Percentiles rank a stretch among this genome's conserved stretches.
These are phyloP conservation scores for Tachina lurida DNA, from an alignment of 2,888 invertebrate species.

Conservation along the genomic window DNA sequence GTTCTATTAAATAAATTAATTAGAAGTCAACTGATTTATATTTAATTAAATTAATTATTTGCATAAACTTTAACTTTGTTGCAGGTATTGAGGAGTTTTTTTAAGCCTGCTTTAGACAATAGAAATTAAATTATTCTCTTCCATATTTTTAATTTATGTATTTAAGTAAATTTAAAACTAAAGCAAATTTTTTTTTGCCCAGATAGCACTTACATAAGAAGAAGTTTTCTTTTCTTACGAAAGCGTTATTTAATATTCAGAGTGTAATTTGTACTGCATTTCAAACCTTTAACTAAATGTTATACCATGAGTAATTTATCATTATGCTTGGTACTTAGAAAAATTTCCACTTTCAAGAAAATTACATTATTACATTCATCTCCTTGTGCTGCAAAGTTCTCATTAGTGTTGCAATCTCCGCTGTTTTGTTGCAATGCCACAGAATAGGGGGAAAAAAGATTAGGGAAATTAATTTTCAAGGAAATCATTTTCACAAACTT, in stretches of 20 bases:
- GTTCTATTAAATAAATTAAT: conserved; percentile 56
- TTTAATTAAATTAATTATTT: conserved; percentile 59
- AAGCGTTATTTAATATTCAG: no score
- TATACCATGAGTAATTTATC: neutral
- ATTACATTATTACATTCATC: conserved; percentile 51
- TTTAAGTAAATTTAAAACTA: neutral
- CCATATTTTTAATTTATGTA: neutral
- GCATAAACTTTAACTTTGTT: conserved; percentile 18
- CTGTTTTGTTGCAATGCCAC: conserved; percentile 32
- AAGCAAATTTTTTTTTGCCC: no score
- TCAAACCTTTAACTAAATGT: neutral
- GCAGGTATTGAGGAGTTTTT: neutral
- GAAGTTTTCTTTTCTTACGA: no score
- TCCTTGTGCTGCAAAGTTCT: conserved; percentile 50
- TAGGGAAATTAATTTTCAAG: conserved; percentile 63
- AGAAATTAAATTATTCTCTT: conserved; percentile 9
- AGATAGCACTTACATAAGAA: no score
- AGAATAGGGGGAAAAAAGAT: neutral
- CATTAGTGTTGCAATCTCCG: conserved; percentile 69
- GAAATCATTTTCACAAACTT: conserved; percentile 54
- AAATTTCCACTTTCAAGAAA: neutral
- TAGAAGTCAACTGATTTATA: conserved; percentile 46
- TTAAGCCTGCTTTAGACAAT: neutral
- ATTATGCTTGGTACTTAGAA: neutral
- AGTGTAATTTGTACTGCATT: neutral